Conservation (phyloP, 2,113 vertebrate genomes). For the Zeus faber region DNA sequence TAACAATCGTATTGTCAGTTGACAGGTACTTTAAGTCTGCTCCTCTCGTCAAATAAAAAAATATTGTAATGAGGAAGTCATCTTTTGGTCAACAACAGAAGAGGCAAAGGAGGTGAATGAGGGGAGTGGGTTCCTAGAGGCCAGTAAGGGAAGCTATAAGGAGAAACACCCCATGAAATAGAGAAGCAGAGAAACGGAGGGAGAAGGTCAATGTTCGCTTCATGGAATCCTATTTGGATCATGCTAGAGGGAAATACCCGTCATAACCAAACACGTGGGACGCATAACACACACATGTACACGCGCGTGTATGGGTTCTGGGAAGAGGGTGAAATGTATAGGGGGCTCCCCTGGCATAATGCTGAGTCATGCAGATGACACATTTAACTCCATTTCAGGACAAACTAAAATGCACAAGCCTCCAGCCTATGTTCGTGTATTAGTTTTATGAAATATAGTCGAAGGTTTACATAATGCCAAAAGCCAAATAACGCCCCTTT, state of each 20-base stretch:
- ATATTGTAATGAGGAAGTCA: constrained; percentile 21
- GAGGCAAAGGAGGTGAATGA: neutral
- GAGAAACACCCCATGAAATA: constrained; percentile 37
- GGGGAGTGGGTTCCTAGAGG: constrained; percentile 18
- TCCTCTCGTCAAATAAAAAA: too few relatives aligned
- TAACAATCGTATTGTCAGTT: too few relatives aligned
- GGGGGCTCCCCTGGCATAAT: constrained; percentile 24
- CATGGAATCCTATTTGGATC: too few relatives aligned
- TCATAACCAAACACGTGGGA: too few relatives aligned
- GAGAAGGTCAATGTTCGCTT: too few relatives aligned
- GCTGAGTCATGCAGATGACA: constrained; percentile 60
- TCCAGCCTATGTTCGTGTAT: too few relatives aligned
- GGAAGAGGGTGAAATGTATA: constrained; percentile 6
- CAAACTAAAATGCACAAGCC: neutral
- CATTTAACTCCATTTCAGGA: constrained; percentile 27
- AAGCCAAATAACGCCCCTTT: too few relatives aligned
- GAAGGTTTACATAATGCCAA: too few relatives aligned
- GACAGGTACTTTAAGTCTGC: too few relatives aligned
- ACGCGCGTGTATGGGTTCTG: neutral
- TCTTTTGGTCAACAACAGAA: neutral
- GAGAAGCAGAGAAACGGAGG: neutral
- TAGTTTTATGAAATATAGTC: too few relatives aligned
- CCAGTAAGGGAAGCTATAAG: constrained; percentile 39
- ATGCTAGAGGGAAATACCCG: too few relatives aligned
- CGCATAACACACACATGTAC: constrained; percentile 6